These are phyloP conservation scores for Charina bottae DNA, from an alignment of 2,113 vertebrate genomes.

Conservation along the genomic window DNA sequence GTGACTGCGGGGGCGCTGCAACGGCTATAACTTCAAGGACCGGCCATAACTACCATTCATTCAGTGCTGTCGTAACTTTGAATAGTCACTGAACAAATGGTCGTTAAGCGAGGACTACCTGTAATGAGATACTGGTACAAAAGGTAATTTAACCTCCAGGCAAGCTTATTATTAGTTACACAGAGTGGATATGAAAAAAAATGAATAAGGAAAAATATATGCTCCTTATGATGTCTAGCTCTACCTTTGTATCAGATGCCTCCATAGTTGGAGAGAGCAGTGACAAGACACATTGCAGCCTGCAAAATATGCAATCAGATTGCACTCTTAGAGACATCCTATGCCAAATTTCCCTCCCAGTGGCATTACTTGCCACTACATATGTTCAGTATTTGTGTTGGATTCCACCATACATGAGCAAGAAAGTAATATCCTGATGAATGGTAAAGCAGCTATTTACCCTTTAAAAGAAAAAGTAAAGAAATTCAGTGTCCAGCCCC, in stretches of 20 bases:
- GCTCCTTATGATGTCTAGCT: background rate
- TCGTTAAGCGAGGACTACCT: background rate
- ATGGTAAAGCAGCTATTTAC: background rate
- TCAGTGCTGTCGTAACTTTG: background rate
- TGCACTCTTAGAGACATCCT: background rate
- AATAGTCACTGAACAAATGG: background rate
- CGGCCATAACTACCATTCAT: background rate
- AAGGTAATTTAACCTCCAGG: background rate
- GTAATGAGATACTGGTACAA: background rate
- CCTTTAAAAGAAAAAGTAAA: background rate
- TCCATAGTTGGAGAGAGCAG: background rate
- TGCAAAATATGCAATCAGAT: background rate
- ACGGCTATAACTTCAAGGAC: background rate
- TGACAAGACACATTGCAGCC: background rate
- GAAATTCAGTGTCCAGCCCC: background rate
- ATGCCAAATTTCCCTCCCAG: background rate
- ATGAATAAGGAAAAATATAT: background rate
- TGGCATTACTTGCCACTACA: background rate
- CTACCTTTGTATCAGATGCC: background rate
- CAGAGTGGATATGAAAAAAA: background rate
- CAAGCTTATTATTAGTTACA: background rate
- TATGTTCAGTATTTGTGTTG: background rate
- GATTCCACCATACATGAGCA: background rate
- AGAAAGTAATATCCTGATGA: background rate
- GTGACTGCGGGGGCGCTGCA: no score